Evolutionary conservation across 2,888 invertebrate species (phyloP).

Genomic region (Hirudinaria manillensis): DNA sequence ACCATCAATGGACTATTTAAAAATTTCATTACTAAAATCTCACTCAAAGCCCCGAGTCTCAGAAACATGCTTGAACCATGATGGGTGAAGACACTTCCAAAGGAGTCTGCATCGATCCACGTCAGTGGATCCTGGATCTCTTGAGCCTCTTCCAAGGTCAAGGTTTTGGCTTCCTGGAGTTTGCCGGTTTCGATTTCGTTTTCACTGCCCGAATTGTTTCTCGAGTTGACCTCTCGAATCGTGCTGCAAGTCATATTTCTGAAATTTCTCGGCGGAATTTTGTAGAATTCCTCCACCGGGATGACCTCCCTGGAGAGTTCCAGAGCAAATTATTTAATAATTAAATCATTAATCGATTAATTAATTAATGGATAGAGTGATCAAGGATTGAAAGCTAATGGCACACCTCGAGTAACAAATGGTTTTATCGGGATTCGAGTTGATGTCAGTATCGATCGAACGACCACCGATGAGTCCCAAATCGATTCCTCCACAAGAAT

Average conservation of each 20-base stretch:
- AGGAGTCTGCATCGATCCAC: conserved; percentile 30
- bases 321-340: neutral
- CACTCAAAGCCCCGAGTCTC: conserved; percentile 31
- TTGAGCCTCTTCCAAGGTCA: neutral
- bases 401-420: conserved; percentile 19
- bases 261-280: conserved; percentile 5
- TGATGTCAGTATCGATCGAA: neutral
- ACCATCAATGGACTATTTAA: neutral
- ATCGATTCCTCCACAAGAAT: conserved; percentile 14
- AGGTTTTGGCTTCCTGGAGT: neutral
- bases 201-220: conserved; percentile 14
- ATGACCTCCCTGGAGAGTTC: neutral
- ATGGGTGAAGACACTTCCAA: conserved; percentile 32
- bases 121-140: neutral
- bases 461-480: conserved; percentile 7
- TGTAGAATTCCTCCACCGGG: neutral
- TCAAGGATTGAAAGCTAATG: neutral
- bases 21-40: neutral
- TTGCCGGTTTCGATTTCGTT: neutral
- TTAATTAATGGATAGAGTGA: neutral
- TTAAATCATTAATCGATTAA: too few species aligned
- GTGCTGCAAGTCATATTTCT: conserved; percentile 1
- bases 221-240: conserved; percentile 14
- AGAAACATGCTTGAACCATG: conserved; percentile 32
- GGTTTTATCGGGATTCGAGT: conserved; percentile 4